phyloP scores from a whole-genome alignment of 1,140 invertebrate genomes.

The Drosophila erecta region DNA sequence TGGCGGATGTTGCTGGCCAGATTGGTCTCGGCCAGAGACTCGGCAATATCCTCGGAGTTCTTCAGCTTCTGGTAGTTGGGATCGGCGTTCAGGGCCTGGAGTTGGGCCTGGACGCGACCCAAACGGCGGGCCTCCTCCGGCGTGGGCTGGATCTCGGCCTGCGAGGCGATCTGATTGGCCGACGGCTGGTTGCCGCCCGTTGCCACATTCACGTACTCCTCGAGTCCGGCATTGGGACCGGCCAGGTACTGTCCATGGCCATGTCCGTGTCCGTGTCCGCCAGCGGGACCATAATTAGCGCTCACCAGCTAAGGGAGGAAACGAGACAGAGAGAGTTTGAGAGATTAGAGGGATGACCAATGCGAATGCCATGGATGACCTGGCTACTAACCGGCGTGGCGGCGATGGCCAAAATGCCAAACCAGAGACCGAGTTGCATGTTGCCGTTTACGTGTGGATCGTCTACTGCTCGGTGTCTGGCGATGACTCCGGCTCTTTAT shows the following conservation, averaged over 20 bases:
- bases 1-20: conserved; percentile 81
- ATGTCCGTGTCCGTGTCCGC: conserved; percentile 13
- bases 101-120: conserved; percentile 73
- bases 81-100: conserved; percentile 73
- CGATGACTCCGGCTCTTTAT: conserved; percentile 65
- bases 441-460: conserved; percentile 61
- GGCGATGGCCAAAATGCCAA: conserved; percentile 76
- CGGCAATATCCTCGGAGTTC: conserved; percentile 81
- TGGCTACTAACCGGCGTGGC: conserved; percentile 77
- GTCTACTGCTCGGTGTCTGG: conserved; percentile 69
- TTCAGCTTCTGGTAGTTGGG: conserved; percentile 77
- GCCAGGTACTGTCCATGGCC: conserved; percentile 46
- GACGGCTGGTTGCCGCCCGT: conserved; percentile 63
- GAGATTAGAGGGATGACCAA: conserved; percentile 1
- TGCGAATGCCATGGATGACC: neutral
- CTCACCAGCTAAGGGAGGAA: conserved; percentile 56
- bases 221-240: conserved; percentile 60
- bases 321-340: conserved; percentile 3
- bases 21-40: conserved; percentile 70
- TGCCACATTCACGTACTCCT: conserved; percentile 76
- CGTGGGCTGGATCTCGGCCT: conserved; percentile 71
- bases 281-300: conserved; percentile 64
- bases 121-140: conserved; percentile 69
- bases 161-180: conserved; percentile 64
- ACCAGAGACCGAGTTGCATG: conserved; percentile 78